These are phyloP conservation scores for Chrysemys picta DNA, from an alignment of 2,113 vertebrate genomes.

Conservation along the genomic window DNA sequence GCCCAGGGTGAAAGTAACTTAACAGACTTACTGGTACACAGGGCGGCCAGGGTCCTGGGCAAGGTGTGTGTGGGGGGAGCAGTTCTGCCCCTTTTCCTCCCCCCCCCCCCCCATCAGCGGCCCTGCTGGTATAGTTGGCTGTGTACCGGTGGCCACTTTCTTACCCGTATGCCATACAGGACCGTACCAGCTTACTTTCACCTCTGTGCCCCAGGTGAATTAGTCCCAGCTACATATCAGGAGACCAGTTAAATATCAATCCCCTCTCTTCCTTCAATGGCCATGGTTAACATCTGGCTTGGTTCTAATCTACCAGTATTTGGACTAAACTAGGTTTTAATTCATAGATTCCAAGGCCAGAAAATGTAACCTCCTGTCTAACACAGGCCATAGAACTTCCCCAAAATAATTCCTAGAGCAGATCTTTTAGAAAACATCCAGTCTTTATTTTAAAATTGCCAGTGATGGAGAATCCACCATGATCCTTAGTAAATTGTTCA, in stretches of 20 bases:
- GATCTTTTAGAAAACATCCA: neutral
- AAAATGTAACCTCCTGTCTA: neutral
- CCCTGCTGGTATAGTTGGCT: no score
- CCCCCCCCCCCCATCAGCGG: no score
- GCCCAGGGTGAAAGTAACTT: no score
- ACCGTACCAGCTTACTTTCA: no score
- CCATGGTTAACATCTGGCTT: neutral
- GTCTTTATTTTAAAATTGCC: neutral
- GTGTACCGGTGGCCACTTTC: no score
- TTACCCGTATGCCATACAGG: no score
- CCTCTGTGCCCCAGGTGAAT: rapidly evolving
- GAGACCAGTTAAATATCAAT: rapidly evolving
- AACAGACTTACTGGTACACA: no score
- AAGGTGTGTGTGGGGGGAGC: no score
- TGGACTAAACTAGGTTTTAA: rapidly evolving
- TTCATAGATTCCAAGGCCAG: neutral
- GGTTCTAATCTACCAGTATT: neutral
- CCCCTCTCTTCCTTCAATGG: neutral
- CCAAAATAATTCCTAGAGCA: neutral
- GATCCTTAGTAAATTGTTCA: neutral
- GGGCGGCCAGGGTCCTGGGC: no score
- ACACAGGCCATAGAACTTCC: neutral
- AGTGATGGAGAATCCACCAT: neutral
- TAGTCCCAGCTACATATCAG: rapidly evolving
- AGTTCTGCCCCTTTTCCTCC: no score